Percentiles rank a stretch among this genome's conserved stretches.
phyloP scores from a whole-genome alignment of 2,113 vertebrate species.

The Sphyrna mokarran region DNA sequence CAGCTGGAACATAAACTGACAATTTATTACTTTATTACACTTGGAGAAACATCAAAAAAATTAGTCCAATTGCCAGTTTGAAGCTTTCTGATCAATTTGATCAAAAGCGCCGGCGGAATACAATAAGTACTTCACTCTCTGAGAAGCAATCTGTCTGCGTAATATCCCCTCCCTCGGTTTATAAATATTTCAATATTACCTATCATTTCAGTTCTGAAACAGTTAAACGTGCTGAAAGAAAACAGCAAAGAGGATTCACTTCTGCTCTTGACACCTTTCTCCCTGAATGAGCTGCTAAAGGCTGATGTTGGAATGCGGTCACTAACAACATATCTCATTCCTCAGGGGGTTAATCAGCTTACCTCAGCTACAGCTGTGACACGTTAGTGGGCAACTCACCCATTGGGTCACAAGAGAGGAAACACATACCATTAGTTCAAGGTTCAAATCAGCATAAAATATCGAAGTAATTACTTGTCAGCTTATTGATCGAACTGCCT shows the following conservation, averaged over 20 bases:
- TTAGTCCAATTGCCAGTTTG: neutral
- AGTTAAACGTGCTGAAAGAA: neutral
- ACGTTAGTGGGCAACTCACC: neutral
- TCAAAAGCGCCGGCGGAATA: neutral
- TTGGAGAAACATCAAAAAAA: neutral
- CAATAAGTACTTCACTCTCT: neutral
- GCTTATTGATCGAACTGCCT: constrained; percentile 2
- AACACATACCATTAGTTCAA: constrained; percentile 8
- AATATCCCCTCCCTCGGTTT: neutral
- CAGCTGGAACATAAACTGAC: neutral
- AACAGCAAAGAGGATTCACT: neutral
- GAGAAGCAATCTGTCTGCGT: neutral
- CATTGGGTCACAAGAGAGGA: neutral
- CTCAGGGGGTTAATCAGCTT: constrained; percentile 6
- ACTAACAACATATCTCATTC: neutral
- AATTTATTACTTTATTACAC: neutral
- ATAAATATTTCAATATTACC: neutral
- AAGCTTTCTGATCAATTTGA: neutral
- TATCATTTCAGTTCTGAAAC: neutral
- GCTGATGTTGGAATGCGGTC: neutral
- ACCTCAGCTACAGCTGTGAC: neutral
- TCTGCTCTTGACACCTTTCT: neutral
- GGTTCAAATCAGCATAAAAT: constrained; percentile 23
- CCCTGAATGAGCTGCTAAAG: neutral
- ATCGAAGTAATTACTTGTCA: constrained; percentile 20